Evolutionary conservation across 2,888 invertebrate species (phyloP).

Genomic region (Tinea semifulvella): DNA sequence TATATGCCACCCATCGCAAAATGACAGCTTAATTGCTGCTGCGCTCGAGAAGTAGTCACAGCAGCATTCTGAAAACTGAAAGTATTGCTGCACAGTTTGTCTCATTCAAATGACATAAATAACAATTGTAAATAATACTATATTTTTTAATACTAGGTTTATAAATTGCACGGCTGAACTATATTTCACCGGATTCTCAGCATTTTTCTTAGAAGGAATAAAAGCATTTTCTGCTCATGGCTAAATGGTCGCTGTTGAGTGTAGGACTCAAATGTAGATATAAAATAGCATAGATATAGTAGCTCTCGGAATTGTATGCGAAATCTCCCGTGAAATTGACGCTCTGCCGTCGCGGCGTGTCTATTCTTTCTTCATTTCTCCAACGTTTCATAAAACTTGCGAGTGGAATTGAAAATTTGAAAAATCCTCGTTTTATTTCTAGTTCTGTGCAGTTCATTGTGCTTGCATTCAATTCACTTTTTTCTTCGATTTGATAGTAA

Average conservation of each 20-base stretch:
- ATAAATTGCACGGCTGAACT: too few species aligned
- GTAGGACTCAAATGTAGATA: slow-evolving; percentile 17
- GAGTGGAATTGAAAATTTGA: slow-evolving; percentile 37
- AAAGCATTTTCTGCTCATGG: slow-evolving; percentile 15
- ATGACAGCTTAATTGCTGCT: too few species aligned
- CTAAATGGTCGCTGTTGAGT: slow-evolving; percentile 18
- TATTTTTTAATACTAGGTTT: too few species aligned
- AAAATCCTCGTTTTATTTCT: slow-evolving; percentile 13
- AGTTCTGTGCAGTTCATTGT: slow-evolving; percentile 8
- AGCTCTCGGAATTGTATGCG: slow-evolving; percentile 32
- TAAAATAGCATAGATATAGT: slow-evolving; percentile 16
- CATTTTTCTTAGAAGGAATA: slow-evolving; percentile 12
- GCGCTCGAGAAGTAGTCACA: too few species aligned
- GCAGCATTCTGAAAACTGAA: too few species aligned
- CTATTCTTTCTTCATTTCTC: slow-evolving; percentile 33
- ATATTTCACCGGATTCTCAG: neutral
- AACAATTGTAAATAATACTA: too few species aligned
- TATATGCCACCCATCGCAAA: too few species aligned
- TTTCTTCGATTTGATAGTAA: too few species aligned
- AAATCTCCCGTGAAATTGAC: slow-evolving; percentile 62
- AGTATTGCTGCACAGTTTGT: too few species aligned
- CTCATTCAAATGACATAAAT: too few species aligned
- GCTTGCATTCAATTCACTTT: slow-evolving; percentile 9
- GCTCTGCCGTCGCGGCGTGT: slow-evolving; percentile 32
- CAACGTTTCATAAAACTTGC: slow-evolving; percentile 20